Evolutionary conservation across 2,113 vertebrate species (phyloP).

Genomic region (Nansenia antarctica): DNA sequence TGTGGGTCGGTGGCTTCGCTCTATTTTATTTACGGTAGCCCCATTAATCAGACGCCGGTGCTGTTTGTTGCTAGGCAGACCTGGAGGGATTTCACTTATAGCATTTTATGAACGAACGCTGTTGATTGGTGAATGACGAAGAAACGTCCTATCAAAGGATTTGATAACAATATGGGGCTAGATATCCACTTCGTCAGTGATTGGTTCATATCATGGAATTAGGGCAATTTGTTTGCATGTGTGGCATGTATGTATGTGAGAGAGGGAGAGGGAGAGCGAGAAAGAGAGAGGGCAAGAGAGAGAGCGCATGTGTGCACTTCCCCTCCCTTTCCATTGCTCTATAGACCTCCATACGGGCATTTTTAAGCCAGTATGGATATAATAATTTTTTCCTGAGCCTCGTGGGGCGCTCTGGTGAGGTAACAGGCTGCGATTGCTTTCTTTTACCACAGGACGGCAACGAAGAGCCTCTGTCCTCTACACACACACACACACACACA

Average conservation of each 20-base stretch:
- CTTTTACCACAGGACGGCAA: slow-evolving; percentile 72
- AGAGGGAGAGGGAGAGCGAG: background rate
- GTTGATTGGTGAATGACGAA: too few relatives aligned
- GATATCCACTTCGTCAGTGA: background rate
- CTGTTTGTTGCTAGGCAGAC: slow-evolving; percentile 29
- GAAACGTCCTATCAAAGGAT: too few relatives aligned
- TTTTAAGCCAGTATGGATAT: slow-evolving; percentile 29
- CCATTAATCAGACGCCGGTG: background rate
- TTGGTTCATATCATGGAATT: background rate
- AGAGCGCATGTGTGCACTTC: slow-evolving; percentile 7
- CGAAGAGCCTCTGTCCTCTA: slow-evolving; percentile 61
- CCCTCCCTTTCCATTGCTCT: slow-evolving; percentile 54
- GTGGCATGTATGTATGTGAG: background rate
- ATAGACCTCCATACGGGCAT: slow-evolving; percentile 70
- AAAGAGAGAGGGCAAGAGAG: background rate
- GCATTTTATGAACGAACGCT: background rate
- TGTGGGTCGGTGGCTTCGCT: background rate
- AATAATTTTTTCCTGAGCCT: slow-evolving; percentile 7
- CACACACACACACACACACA: slow-evolving; percentile 30
- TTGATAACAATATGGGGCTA: too few relatives aligned
- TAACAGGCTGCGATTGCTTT: slow-evolving; percentile 52
- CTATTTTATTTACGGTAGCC: background rate
- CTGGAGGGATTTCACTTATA: background rate
- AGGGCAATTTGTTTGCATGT: background rate
- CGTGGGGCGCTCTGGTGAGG: slow-evolving; percentile 21